These are phyloP conservation scores for Oegoconia quadripuncta DNA, from an alignment of 2,888 invertebrate species.

Conservation along the genomic window DNA sequence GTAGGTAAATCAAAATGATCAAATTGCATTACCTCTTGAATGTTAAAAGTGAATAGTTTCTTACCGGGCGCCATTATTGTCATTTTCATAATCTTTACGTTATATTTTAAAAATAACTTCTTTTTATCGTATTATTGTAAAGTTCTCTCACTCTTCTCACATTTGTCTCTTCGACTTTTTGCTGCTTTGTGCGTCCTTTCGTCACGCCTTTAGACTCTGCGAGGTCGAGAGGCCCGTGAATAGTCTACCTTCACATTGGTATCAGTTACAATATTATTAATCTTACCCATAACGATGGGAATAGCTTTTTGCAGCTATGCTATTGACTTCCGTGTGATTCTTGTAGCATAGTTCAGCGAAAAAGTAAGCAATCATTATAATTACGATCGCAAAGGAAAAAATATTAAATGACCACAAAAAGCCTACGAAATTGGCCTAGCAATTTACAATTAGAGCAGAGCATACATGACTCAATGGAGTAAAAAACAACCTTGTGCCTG, in stretches of 20 bases:
- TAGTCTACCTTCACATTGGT: slow-evolving; percentile 14
- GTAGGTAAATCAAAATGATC: no score
- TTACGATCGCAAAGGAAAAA: slow-evolving; percentile 25
- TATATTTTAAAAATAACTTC: no score
- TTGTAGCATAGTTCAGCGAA: slow-evolving; percentile 24
- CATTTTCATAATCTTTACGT: no score
- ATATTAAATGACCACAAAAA: slow-evolving; percentile 41
- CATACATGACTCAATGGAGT: slow-evolving; percentile 12
- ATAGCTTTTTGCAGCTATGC: slow-evolving; percentile 17
- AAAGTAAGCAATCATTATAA: slow-evolving; percentile 36
- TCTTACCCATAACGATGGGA: slow-evolving; percentile 16
- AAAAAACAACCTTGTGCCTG: slow-evolving; percentile 42
- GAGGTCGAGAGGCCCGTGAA: slow-evolving; percentile 49
- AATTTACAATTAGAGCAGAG: slow-evolving; percentile 50
- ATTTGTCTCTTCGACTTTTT: slow-evolving; percentile 37
- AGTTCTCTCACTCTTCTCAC: slow-evolving; percentile 14
- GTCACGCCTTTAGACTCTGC: slow-evolving; percentile 43
- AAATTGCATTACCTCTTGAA: no score
- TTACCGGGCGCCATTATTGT: no score
- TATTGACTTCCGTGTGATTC: slow-evolving; percentile 32
- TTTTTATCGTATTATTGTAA: slow-evolving; percentile 5
- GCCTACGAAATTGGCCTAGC: slow-evolving; percentile 36
- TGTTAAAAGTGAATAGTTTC: no score
- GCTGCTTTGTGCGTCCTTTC: slow-evolving; percentile 43
- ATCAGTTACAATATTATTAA: slow-evolving; percentile 21